Percentiles rank a stretch among this genome's conserved stretches.
These are phyloP conservation scores for Noctilio leporinus DNA, from an alignment of 2,113 vertebrate genomes.

Conservation along the genomic window DNA sequence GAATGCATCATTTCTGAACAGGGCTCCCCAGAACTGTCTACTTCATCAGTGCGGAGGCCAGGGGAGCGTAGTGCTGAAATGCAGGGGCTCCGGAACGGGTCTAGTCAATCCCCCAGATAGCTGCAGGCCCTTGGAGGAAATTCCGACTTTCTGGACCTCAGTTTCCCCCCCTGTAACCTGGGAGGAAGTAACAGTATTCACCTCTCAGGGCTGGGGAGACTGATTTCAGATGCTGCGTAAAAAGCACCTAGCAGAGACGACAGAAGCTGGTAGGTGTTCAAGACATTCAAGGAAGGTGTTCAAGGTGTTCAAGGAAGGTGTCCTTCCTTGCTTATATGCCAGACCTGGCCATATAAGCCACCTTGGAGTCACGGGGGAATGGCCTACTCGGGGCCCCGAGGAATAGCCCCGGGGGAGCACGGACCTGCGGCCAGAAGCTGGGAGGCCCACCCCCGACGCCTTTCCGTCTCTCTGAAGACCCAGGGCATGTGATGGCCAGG, in stretches of 20 bases:
- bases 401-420: accelerated
- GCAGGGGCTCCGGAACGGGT: neutral
- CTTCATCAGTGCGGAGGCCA: neutral
- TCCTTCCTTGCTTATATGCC: neutral
- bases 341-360: accelerated
- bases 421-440: neutral
- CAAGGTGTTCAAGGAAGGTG: no score
- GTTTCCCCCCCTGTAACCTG: neutral
- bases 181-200: neutral
- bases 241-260: neutral
- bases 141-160: neutral
- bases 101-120: neutral
- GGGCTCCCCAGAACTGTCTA: neutral
- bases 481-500: accelerated
- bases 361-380: neutral
- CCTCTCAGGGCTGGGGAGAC: neutral
- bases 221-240: neutral
- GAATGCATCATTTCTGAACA: neutral
- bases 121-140: neutral
- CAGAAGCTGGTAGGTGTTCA: neutral
- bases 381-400: neutral
- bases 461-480: neutral
- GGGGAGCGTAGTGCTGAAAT: neutral
- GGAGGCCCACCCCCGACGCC: neutral
- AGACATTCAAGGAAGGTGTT: neutral